These are phyloP conservation scores for Poeciliopsis infans DNA, from an alignment of 2,797 vertebrate species.

Conservation along the genomic window DNA sequence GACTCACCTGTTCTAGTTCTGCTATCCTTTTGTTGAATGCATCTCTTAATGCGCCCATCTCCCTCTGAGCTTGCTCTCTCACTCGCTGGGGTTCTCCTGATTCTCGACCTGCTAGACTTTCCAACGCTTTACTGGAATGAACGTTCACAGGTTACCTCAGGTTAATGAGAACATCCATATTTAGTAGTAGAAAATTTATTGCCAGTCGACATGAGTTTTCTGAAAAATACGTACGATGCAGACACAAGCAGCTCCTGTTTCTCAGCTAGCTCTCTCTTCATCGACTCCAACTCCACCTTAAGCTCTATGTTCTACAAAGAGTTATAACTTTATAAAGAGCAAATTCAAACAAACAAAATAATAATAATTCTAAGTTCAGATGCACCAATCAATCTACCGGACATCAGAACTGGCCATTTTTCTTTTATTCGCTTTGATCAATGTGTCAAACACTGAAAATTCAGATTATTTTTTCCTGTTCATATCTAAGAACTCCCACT, in stretches of 20 bases:
- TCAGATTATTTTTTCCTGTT: neutral
- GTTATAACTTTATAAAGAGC: slow-evolving; percentile 32
- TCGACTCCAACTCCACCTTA: slow-evolving; percentile 95
- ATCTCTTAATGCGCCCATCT: slow-evolving; percentile 83
- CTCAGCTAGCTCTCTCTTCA: slow-evolving; percentile 93
- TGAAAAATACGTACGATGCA: slow-evolving; percentile 88
- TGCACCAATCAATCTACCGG: neutral
- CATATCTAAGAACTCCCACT: neutral
- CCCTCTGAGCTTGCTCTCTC: slow-evolving; percentile 85
- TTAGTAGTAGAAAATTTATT: neutral
- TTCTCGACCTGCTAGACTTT: slow-evolving; percentile 89
- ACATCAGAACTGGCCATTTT: neutral
- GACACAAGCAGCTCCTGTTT: slow-evolving; percentile 93
- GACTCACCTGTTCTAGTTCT: slow-evolving; percentile 83
- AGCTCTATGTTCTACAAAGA: slow-evolving; percentile 92
- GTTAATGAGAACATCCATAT: neutral
- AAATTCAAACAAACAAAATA: neutral
- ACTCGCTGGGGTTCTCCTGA: slow-evolving; percentile 83
- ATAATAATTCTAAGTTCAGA: neutral
- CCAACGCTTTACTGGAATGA: slow-evolving; percentile 88
- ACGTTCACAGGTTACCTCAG: neutral
- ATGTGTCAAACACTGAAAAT: neutral
- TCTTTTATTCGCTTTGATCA: neutral
- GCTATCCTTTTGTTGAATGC: slow-evolving; percentile 80
- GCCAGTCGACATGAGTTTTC: neutral